A percentile compares a stretch with the other conserved stretches of the same genome.
Evolutionary conservation across 2,797 vertebrate genomes (phyloP).

Genomic region (Dromococcyx pavoninus): DNA sequence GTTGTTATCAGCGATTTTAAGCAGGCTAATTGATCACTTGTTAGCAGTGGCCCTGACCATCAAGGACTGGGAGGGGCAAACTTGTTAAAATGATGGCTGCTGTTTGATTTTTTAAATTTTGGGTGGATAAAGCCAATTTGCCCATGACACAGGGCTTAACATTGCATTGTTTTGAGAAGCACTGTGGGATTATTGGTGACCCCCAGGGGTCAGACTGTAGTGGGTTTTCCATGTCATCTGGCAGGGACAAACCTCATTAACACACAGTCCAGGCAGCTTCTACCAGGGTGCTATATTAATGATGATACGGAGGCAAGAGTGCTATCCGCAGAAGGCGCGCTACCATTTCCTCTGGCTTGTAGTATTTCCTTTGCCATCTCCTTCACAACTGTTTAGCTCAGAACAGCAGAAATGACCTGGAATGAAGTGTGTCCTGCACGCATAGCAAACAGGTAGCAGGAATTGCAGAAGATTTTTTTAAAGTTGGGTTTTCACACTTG

Average conservation of each 20-base stretch:
- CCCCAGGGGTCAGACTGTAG: not conserved
- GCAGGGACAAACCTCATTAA: slow-evolving; percentile 40
- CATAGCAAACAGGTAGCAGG: not conserved
- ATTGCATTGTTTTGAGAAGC: not conserved
- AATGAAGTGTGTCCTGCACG: accelerated
- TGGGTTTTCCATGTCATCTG: slow-evolving; percentile 15
- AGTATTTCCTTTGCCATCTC: not conserved
- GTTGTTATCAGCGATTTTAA: slow-evolving; percentile 55
- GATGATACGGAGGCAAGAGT: not conserved
- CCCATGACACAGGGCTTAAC: not conserved
- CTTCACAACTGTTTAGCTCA: not conserved
- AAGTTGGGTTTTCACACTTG: not conserved
- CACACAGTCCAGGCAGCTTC: not conserved
- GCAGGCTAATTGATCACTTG: slow-evolving; percentile 50
- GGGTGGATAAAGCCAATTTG: slow-evolving; percentile 45
- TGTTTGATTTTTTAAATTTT: slow-evolving; percentile 27
- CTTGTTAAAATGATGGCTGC: slow-evolving; percentile 47
- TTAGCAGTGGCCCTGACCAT: slow-evolving; percentile 40
- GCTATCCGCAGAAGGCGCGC: not conserved
- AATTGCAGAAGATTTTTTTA: not conserved
- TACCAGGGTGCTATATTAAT: slow-evolving; percentile 13
- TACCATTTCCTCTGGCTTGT: slow-evolving; percentile 10
- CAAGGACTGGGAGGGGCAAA: slow-evolving; percentile 28
- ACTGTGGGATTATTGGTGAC: not conserved
- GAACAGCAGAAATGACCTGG: not conserved